A percentile compares a stretch with the other conserved stretches of the same genome.
Conservation (phyloP, 2,797 vertebrate species). For the Myiothlypis chrysogaster region DNA sequence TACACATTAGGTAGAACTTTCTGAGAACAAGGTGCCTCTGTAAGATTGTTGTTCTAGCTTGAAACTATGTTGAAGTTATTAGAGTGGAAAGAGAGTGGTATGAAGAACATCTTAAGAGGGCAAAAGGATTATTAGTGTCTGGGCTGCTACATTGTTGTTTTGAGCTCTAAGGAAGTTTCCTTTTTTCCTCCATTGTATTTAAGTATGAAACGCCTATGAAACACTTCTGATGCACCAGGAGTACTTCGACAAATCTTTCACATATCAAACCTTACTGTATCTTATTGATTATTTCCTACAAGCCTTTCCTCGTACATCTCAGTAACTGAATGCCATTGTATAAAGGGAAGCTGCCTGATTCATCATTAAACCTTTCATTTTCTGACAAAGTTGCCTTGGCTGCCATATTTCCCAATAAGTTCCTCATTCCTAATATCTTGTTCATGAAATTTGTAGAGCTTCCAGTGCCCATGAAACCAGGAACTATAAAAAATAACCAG, state of each 20-base stretch:
- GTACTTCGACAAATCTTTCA: not conserved
- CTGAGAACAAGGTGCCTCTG: not conserved
- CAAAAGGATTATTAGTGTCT: not conserved
- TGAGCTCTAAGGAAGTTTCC: not conserved
- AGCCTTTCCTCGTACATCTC: not conserved
- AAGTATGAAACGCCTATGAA: not conserved
- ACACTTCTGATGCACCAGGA: not conserved
- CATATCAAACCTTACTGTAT: not conserved
- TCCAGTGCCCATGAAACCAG: conserved; percentile 39
- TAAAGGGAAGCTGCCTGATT: not conserved
- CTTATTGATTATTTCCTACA: not conserved
- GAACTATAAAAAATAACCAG: conserved; percentile 49
- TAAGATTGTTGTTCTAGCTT: not conserved
- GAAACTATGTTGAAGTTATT: not conserved
- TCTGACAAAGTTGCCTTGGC: conserved; percentile 1
- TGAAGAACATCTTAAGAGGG: not conserved
- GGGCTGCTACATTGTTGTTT: not conserved
- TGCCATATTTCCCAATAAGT: not conserved
- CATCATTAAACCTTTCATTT: conserved; percentile 13
- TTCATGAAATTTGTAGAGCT: not conserved
- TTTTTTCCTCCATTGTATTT: not conserved
- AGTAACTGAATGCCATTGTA: not conserved
- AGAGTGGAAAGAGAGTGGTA: not conserved
- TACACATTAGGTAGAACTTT: not conserved
- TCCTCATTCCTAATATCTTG: conserved; percentile 11